These are phyloP conservation scores for Mythimna impura DNA, from an alignment of 2,888 invertebrate genomes.

Conservation along the genomic window DNA sequence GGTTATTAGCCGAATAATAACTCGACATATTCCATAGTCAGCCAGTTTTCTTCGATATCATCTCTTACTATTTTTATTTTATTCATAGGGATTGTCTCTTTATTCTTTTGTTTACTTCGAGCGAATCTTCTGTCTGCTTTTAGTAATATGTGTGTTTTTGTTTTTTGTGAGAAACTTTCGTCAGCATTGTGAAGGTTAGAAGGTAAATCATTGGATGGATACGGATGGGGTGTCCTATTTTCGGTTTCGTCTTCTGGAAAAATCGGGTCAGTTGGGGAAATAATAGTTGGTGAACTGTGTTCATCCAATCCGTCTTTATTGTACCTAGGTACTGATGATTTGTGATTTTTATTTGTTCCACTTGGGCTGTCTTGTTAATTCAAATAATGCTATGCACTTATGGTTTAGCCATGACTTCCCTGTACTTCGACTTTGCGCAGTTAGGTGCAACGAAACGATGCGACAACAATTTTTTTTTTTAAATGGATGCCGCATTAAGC, in stretches of 20 bases:
- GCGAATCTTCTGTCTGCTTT: constrained; percentile 51
- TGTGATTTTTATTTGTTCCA: neutral
- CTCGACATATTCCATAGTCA: constrained; percentile 86
- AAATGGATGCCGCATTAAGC: no score
- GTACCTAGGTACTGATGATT: neutral
- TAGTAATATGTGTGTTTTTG: constrained; percentile 64
- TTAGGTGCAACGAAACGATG: no score
- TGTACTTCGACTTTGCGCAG: no score
- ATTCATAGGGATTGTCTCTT: constrained; percentile 88
- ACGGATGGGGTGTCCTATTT: constrained; percentile 46
- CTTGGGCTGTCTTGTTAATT: neutral
- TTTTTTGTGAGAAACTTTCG: constrained; percentile 58
- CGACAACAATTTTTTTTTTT: no score
- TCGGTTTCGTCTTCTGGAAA: constrained; percentile 2
- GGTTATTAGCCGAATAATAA: constrained; percentile 89
- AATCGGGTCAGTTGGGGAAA: constrained; percentile 45
- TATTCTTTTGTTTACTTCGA: constrained; percentile 88
- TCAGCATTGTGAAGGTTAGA: constrained; percentile 59
- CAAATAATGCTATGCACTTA: no score
- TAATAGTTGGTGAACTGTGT: constrained; percentile 15
- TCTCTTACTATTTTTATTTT: constrained; percentile 89
- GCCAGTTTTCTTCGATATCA: constrained; percentile 84
- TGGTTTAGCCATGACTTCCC: no score
- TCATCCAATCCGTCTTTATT: constrained; percentile 3
- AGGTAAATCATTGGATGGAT: constrained; percentile 56